Percentiles rank a stretch among this genome's conserved stretches.
Conservation (phyloP, 2,888 invertebrate species). For the Eulithis testata region DNA sequence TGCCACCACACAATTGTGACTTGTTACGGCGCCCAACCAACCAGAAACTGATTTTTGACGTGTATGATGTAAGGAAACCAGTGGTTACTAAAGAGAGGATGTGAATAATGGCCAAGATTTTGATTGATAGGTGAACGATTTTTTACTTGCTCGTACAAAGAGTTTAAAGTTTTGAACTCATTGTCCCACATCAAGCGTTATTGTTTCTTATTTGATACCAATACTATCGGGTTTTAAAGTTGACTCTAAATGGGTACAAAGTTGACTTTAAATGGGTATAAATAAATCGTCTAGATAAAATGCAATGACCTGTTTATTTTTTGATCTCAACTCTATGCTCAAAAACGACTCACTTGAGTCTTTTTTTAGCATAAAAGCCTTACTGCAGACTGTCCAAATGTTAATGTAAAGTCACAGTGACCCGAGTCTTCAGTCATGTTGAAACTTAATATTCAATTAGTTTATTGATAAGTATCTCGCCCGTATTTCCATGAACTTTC, state of each 20-base stretch:
- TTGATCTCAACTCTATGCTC: no score
- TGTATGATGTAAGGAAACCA: conserved; percentile 36
- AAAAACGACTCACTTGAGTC: no score
- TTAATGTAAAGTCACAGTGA: background rate
- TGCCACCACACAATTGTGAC: conserved; percentile 44
- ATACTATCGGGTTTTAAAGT: no score
- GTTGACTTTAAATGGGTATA: no score
- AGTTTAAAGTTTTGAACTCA: background rate
- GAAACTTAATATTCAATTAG: conserved; percentile 44
- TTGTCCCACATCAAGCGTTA: background rate
- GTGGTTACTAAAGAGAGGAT: conserved; percentile 37
- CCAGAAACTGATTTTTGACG: conserved; percentile 40
- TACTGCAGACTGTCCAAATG: no score
- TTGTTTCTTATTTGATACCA: background rate
- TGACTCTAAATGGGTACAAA: no score
- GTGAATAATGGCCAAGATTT: conserved; percentile 34
- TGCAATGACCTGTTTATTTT: no score
- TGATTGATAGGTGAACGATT: conserved; percentile 37
- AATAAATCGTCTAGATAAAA: no score
- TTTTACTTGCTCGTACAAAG: conserved; percentile 10
- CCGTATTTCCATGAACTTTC: conserved; percentile 41
- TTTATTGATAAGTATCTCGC: conserved; percentile 40
- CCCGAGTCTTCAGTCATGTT: conserved; percentile 22
- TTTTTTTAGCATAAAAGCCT: no score
- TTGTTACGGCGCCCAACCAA: conserved; percentile 44